Base-by-base conservation (phyloP, 37 sponge, comb jelly and placozoan genomes). In the Dysidea cf. avara region DNA sequence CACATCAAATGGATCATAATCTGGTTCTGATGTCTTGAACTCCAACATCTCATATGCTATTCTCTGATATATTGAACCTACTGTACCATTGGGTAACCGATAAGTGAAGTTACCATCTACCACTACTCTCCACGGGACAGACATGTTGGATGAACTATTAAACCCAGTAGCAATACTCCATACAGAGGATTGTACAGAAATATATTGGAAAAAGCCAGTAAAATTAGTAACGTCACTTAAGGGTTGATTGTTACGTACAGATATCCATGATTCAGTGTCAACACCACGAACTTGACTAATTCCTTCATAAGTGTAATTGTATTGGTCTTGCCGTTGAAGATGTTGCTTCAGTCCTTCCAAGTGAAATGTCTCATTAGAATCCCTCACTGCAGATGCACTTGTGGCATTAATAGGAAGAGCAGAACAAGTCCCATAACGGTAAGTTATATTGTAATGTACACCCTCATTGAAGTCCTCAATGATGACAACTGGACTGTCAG, bases 301-400 rank as follows among this genome's bases (percentile, higher is more conserved):
- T 50, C 89, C 89, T 51, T 88, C 89, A 34, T 88, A 88, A 24
- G 72, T 46, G 39, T 67, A 88, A 47, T 72, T 68, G 32, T 36
- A 71, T 30, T 39, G 31, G 26, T 70, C 39, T 2, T 21, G 50
- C 20, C 40, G 56, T 6, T 65, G 46, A 26, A 82, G 61, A 1
- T 78, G 18, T 13, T 73, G 32, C 30, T 40, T 20, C 0, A 71
- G 68, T 16, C 60, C 38, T 1, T 12, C 40, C 12, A 88, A 56
- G 20, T 54, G 61, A 0, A 50, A 38, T 17, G 50, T 32, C 9
- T 55, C 74, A 26, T 40, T 53, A 3, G 26, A 33, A n/a, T 61
- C 83, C 17, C 50, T 38, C 32, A 4, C 26, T 35, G 37, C 72
- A n/a, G n/a, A n/a, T n/a, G n/a, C n/a, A n/a, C n/a, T n/a, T n/a